Conservation (phyloP, 2,113 vertebrate species). For the Ibidorhyncha struthersii region DNA sequence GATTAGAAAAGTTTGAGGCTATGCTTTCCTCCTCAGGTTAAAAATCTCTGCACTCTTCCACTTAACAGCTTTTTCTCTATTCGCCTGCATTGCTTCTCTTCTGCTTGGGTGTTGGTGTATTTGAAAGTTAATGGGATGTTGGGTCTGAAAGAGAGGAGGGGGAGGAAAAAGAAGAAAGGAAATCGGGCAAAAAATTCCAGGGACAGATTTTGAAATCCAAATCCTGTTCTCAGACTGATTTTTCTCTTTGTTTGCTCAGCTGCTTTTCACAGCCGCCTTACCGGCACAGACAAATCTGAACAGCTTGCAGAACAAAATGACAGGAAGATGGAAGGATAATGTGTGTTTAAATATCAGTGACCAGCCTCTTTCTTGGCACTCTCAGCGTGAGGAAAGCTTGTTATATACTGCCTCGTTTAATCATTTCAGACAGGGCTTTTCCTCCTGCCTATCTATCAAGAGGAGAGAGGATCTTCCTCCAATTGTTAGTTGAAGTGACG, state of each 20-base stretch:
- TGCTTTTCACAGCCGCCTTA: conserved; percentile 3
- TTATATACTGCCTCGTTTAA: conserved; percentile 59
- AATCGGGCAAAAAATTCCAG: not conserved
- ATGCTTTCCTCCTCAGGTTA: not conserved
- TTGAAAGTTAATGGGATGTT: not conserved
- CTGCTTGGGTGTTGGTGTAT: not conserved
- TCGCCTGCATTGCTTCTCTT: not conserved
- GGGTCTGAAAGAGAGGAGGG: not conserved
- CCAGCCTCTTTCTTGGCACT: conserved; percentile 48
- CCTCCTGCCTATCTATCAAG: conserved; percentile 39
- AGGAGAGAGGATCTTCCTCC: conserved; percentile 31
- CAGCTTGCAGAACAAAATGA: conserved; percentile 66
- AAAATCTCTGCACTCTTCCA: not conserved
- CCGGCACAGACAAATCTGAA: conserved; percentile 42
- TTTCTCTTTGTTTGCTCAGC: conserved; percentile 56
- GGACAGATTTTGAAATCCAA: not conserved
- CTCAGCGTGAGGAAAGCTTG: conserved; percentile 46
- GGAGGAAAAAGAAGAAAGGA: not conserved
- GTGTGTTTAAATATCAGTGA: conserved; percentile 66
- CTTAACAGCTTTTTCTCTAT: not conserved
- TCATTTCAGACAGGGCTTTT: conserved; percentile 61
- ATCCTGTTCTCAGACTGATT: conserved; percentile 2
- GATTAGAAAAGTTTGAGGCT: not conserved
- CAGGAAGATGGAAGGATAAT: conserved; percentile 70
- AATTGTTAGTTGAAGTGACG: conserved; percentile 34